Evolutionary conservation across 2,797 vertebrate genomes (phyloP).

Genomic region (Poeciliopsis presidionis): DNA sequence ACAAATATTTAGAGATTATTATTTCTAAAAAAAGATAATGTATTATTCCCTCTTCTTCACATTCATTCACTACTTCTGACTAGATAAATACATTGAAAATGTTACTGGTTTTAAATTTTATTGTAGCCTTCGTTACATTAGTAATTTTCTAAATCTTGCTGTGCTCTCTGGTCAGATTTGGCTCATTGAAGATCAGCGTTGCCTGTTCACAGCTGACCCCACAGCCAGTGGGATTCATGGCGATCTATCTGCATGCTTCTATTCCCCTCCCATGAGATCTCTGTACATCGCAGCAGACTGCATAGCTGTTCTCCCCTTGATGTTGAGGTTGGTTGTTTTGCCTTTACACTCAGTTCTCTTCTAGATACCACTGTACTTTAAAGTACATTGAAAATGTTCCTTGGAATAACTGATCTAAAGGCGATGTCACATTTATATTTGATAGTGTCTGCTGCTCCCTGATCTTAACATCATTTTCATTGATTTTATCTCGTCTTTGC

Average conservation of each 20-base stretch:
- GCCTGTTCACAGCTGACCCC: conserved; percentile 75
- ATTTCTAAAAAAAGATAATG: not conserved
- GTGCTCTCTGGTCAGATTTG: conserved; percentile 75
- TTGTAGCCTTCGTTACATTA: not conserved
- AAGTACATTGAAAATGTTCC: conserved; percentile 19
- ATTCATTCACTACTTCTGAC: not conserved
- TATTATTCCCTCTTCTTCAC: not conserved
- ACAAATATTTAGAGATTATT: not conserved
- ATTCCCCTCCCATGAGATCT: conserved; percentile 60
- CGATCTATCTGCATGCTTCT: conserved; percentile 75
- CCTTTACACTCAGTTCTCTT: conserved; percentile 24
- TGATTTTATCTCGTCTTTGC: conserved; percentile 15
- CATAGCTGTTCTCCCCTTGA: conserved; percentile 74
- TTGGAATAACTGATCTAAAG: conserved; percentile 23
- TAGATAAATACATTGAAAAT: not conserved
- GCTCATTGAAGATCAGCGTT: conserved; percentile 81
- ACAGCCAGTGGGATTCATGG: conserved; percentile 75
- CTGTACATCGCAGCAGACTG: conserved; percentile 76
- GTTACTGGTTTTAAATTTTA: not conserved
- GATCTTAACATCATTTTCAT: conserved; percentile 21
- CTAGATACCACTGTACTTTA: conserved; percentile 14
- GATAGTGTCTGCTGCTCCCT: conserved; percentile 11
- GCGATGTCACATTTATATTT: conserved; percentile 4
- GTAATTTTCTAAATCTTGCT: not conserved
- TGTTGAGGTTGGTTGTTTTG: conserved; percentile 71